A percentile compares a stretch with the other conserved stretches of the same genome.
Evolutionary conservation across 1,140 invertebrate species (phyloP).

Genomic region (Drosophila obscura): DNA sequence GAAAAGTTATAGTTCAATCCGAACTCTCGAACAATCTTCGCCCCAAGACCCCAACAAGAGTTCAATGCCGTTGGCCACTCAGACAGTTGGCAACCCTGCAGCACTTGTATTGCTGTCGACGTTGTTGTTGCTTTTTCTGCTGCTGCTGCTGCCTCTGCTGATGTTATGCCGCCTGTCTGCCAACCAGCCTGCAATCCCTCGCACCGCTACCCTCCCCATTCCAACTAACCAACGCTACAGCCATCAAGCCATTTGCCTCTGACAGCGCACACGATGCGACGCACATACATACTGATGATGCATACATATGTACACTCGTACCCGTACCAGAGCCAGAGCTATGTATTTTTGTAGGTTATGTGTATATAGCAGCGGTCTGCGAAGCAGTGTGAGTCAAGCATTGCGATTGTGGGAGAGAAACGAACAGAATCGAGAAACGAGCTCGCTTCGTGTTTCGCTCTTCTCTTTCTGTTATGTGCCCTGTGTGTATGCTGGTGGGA

Average conservation of each 20-base stretch:
- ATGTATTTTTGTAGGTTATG: conserved; percentile 83
- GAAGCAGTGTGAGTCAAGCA: conserved; percentile 70
- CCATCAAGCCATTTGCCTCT: conserved; percentile 67
- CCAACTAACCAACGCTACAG: conserved; percentile 26
- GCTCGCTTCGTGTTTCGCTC: conserved; percentile 42
- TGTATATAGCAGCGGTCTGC: conserved; percentile 76
- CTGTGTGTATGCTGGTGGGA: conserved; percentile 35
- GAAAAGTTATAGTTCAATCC: conserved; percentile 1
- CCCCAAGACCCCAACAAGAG: conserved; percentile 5
- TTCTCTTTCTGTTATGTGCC: conserved; percentile 37
- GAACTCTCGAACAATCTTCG: conserved; percentile 14
- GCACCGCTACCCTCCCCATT: conserved; percentile 29
- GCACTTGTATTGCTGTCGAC: conserved; percentile 53
- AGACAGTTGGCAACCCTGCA: conserved; percentile 57
- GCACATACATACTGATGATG: conserved; percentile 45
- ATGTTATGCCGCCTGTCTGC: conserved; percentile 79
- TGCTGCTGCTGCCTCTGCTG: conserved; percentile 65
- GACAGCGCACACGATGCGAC: conserved; percentile 75
- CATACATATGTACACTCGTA: conserved; percentile 44
- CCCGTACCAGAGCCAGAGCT: conserved; percentile 46
- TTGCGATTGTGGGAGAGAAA: conserved; percentile 75
- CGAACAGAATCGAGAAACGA: conserved; percentile 67
- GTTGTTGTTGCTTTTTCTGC: conserved; percentile 18
- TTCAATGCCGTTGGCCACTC: conserved; percentile 58
- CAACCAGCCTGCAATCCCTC: conserved; percentile 48